Evolutionary conservation across 2,797 vertebrate genomes (phyloP).

Genomic region (Melanotaenia trifasciata): DNA sequence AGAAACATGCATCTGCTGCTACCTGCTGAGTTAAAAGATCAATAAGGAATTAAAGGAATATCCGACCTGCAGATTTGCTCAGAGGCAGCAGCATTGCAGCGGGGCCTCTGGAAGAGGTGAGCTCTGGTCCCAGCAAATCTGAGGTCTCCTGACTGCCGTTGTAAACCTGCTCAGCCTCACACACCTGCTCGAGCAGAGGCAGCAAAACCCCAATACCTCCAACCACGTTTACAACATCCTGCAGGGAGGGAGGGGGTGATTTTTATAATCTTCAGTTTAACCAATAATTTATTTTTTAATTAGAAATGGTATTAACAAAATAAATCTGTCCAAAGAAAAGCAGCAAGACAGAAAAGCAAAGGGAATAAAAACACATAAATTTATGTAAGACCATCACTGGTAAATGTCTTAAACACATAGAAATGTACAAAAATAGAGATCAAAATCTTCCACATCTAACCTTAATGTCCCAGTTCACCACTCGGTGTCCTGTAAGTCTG

Average conservation of each 20-base stretch:
- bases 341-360: not conserved
- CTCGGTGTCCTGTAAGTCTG: conserved; percentile 92
- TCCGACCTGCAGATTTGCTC: conserved; percentile 89
- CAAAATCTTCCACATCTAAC: conserved; percentile 68
- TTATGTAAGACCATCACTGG: not conserved
- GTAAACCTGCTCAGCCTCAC: conserved; percentile 82
- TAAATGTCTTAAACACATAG: not conserved
- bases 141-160: conserved; percentile 86
- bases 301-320: not conserved
- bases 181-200: conserved; percentile 92
- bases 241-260: not conserved
- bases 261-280: not conserved
- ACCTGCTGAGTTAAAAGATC: not conserved
- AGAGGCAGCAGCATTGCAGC: conserved; percentile 90
- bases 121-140: conserved; percentile 91
- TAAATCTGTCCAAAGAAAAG: not conserved
- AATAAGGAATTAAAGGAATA: not conserved
- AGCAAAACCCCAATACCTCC: conserved; percentile 92
- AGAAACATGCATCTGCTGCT: not conserved
- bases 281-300: not conserved
- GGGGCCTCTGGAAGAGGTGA: conserved; percentile 86
- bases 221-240: conserved; percentile 95
- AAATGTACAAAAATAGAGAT: not conserved
- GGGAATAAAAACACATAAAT: not conserved
- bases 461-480: conserved; percentile 96